A percentile compares a stretch with the other conserved stretches of the same genome.
phyloP scores from a whole-genome alignment of 2,113 vertebrate genomes.

The Phyllostomus hastatus region DNA sequence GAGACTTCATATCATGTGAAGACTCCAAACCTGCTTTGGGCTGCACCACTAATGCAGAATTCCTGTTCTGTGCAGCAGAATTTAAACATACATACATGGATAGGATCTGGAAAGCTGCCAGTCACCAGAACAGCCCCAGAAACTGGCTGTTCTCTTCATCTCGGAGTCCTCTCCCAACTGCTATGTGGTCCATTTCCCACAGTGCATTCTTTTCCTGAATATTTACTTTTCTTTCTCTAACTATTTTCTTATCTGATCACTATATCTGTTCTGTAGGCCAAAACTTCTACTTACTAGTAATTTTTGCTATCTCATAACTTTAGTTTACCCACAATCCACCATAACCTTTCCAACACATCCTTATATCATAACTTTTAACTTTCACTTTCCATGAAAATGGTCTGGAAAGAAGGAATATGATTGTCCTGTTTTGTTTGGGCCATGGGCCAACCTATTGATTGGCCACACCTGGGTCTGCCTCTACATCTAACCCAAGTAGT shows the following conservation, averaged over 20 bases:
- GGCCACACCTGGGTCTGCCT: not conserved
- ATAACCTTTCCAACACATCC: not conserved
- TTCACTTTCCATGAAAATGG: not conserved
- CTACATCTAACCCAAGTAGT: not conserved
- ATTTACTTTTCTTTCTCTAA: not conserved
- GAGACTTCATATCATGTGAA: not conserved
- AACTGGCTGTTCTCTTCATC: not conserved
- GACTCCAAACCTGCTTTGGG: not conserved
- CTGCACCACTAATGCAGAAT: not conserved
- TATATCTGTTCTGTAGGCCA: not conserved
- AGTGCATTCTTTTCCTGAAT: not conserved
- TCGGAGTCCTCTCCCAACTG: not conserved
- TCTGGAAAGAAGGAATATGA: not conserved
- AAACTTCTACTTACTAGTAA: not conserved
- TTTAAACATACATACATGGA: not conserved
- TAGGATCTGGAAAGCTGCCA: constrained; percentile 1
- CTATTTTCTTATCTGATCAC: not conserved
- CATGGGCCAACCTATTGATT: not conserved
- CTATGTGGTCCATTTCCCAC: not conserved
- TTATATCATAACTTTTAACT: not conserved
- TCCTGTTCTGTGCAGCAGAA: not conserved
- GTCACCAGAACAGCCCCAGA: not conserved
- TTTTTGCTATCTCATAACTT: not conserved
- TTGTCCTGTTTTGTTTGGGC: not conserved
- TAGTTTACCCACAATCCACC: not conserved